Percentiles rank a stretch among this genome's conserved stretches.
These are phyloP conservation scores for Pagetopsis macropterus DNA, from an alignment of 2,797 vertebrate species.

Conservation along the genomic window DNA sequence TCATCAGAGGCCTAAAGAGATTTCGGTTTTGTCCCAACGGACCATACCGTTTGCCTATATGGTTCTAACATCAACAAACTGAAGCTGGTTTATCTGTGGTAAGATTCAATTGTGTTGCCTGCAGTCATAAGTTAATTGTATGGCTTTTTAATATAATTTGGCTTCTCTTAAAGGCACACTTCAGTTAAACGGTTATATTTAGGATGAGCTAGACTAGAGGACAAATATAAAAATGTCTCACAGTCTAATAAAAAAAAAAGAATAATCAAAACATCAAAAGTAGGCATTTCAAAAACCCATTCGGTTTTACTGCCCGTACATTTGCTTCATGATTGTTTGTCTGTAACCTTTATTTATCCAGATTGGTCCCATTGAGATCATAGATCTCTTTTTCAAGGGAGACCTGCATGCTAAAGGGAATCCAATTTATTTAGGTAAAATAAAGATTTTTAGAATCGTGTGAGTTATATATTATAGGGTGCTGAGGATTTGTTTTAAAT, in stretches of 20 bases:
- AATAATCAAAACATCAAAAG: constrained; percentile 1
- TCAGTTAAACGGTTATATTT: constrained; percentile 20
- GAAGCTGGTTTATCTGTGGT: constrained; percentile 20
- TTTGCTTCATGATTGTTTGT: background rate
- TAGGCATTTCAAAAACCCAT: background rate
- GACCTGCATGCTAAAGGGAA: background rate
- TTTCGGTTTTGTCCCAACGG: constrained; percentile 30
- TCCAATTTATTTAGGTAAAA: background rate
- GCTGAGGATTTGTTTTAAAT: constrained; percentile 30
- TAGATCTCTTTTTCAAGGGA: no score
- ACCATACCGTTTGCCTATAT: constrained; percentile 4
- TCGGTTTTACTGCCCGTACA: background rate
- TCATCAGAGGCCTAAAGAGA: background rate
- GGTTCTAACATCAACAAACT: constrained; percentile 9
- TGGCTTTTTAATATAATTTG: constrained; percentile 25
- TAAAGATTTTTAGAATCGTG: background rate
- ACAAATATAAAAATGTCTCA: constrained; percentile 4
- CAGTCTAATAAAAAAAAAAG: background rate
- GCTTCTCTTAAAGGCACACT: constrained; percentile 4
- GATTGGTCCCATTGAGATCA: no score
- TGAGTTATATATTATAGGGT: background rate
- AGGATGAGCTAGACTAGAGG: constrained; percentile 25
- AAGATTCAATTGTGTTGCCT: constrained; percentile 16
- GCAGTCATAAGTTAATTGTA: constrained; percentile 19
- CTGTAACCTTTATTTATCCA: no score